phyloP scores from a whole-genome alignment of 2,888 invertebrate species.

The Hypercompe scribonia region DNA sequence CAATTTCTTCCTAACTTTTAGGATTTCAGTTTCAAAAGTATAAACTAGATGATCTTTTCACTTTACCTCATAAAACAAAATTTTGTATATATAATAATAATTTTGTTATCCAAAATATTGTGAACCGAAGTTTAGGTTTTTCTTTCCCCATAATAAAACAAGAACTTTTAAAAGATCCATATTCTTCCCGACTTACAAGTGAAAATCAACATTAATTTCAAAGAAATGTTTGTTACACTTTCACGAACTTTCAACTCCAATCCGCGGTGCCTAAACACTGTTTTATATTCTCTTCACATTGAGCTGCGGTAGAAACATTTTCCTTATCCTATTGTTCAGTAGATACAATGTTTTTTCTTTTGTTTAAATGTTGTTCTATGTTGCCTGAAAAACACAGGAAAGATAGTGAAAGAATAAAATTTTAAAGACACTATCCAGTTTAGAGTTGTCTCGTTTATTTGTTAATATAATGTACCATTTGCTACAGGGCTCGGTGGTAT shows the following conservation, averaged over 20 bases:
- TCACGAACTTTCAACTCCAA: conserved; percentile 27
- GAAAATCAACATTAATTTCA: conserved; percentile 27
- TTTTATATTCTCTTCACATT: conserved; percentile 30
- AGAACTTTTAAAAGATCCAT: conserved; percentile 21
- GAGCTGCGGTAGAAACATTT: conserved; percentile 27
- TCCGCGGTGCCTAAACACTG: conserved; percentile 24
- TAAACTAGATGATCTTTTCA: not conserved
- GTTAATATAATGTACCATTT: not conserved
- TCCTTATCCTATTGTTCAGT: conserved; percentile 34
- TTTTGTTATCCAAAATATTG: not conserved
- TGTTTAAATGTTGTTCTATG: conserved; percentile 7
- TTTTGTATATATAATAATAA: not conserved
- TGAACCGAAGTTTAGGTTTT: not conserved
- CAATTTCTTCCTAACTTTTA: not conserved
- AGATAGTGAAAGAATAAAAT: not conserved
- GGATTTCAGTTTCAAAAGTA: not conserved
- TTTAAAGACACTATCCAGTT: not conserved
- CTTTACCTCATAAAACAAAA: not conserved
- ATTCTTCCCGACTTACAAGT: conserved; percentile 20
- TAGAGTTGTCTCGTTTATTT: not conserved
- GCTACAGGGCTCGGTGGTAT: too few relatives aligned
- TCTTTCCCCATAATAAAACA: conserved; percentile 12
- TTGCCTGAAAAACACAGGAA: not conserved
- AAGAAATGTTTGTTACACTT: conserved; percentile 24
- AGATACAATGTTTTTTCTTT: conserved; percentile 20